A percentile compares a stretch with the other conserved stretches of the same genome.
Conservation (phyloP, 2,888 invertebrate species). For the Bombylius major region DNA sequence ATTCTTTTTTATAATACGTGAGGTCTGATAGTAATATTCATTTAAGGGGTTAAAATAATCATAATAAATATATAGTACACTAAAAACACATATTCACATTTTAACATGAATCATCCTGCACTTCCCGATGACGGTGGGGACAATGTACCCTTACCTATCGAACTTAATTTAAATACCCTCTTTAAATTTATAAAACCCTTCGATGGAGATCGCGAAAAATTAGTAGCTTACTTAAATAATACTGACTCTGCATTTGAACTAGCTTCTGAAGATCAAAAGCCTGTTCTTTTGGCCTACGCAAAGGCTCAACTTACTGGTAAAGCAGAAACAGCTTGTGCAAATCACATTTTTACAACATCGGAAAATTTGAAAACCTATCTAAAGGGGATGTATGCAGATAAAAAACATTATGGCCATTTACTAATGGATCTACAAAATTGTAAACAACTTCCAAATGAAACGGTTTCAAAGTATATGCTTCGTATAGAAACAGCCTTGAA, state of each 20-base stretch:
- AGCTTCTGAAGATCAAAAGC: neutral
- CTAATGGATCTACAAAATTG: constrained; percentile 3
- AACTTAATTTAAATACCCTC: neutral
- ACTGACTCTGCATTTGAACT: neutral
- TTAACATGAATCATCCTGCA: no score
- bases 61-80: no score
- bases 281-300: neutral
- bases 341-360: no score
- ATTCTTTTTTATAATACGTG: no score
- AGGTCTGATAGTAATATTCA: no score
- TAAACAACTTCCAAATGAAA: constrained; percentile 2
- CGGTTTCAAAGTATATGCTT: constrained; percentile 3
- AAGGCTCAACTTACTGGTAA: no score
- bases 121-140: no score
- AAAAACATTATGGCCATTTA: constrained; percentile 3
- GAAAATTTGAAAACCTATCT: neutral
- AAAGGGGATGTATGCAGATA: constrained; percentile 1
- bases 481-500: constrained; percentile 2
- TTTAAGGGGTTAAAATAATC: no score
- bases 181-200: neutral
- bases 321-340: no score
- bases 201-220: neutral
- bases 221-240: neutral
- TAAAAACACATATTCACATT: no score
- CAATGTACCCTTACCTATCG: no score